These are phyloP conservation scores for Brenthis ino DNA, from an alignment of 2,888 invertebrate genomes.

Conservation along the genomic window DNA sequence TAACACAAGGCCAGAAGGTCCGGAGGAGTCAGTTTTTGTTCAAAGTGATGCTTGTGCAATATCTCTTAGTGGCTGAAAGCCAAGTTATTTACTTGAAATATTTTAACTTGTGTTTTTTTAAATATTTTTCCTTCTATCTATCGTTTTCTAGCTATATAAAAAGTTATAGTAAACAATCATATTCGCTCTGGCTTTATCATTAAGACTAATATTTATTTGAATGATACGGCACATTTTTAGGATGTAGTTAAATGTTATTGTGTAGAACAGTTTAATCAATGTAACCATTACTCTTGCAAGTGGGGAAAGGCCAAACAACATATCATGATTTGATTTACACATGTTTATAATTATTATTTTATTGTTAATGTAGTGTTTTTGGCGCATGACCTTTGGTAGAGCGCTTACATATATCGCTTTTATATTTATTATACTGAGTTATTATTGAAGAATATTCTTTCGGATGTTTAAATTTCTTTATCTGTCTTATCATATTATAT, in stretches of 20 bases:
- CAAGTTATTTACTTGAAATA: too few relatives aligned
- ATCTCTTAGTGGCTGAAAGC: too few relatives aligned
- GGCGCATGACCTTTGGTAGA: constrained; percentile 37
- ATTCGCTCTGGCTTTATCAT: too few relatives aligned
- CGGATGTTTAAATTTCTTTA: neutral
- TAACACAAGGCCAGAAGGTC: constrained; percentile 42
- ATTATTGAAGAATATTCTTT: constrained; percentile 15
- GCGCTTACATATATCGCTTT: constrained; percentile 19
- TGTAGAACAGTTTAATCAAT: constrained; percentile 13
- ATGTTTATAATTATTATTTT: constrained; percentile 28
- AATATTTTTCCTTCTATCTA: too few relatives aligned
- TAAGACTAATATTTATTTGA: too few relatives aligned
- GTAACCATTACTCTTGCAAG: constrained; percentile 15
- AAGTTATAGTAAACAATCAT: too few relatives aligned
- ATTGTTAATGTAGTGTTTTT: constrained; percentile 36
- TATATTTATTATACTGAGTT: constrained; percentile 12
- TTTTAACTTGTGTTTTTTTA: too few relatives aligned
- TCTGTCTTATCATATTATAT: too few relatives aligned
- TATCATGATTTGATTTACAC: constrained; percentile 31
- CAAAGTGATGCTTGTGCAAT: neutral
- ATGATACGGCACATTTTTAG: too few relatives aligned
- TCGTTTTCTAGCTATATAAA: too few relatives aligned
- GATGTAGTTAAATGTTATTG: too few relatives aligned
- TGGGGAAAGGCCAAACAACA: constrained; percentile 35
- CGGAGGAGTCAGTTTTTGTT: neutral